Conservation (phyloP, 2,888 invertebrate genomes). For the Agriotes lineatus region DNA sequence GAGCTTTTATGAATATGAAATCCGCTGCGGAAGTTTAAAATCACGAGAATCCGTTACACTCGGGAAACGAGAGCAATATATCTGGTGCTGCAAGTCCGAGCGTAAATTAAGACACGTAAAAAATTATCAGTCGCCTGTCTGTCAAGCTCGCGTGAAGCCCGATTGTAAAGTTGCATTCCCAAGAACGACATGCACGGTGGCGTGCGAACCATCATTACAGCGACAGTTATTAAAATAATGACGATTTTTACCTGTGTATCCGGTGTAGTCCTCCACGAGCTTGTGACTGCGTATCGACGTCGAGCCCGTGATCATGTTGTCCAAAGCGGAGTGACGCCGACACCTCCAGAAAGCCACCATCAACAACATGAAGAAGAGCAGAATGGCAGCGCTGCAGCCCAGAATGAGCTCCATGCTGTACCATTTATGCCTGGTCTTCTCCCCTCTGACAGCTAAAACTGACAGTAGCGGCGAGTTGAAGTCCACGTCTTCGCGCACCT, state of each 20-base stretch:
- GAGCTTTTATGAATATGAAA: conserved; percentile 54
- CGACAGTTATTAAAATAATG: conserved; percentile 38
- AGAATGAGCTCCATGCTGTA: conserved; percentile 72
- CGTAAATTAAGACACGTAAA: conserved; percentile 35
- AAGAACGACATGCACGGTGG: conserved; percentile 40
- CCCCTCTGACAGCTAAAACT: conserved; percentile 73
- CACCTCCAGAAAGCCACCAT: conserved; percentile 71
- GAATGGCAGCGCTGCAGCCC: conserved; percentile 71
- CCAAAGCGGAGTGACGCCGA: conserved; percentile 68
- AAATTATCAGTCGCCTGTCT: conserved; percentile 32
- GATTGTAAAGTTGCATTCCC: conserved; percentile 28
- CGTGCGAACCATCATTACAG: conserved; percentile 41
- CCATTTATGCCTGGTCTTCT: conserved; percentile 69
- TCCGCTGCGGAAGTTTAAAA: conserved; percentile 51
- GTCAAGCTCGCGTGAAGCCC: conserved; percentile 39
- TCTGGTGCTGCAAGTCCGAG: conserved; percentile 19
- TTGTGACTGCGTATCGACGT: conserved; percentile 73
- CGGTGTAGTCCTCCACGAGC: conserved; percentile 71
- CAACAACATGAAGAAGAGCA: conserved; percentile 67
- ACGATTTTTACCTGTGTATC: conserved; percentile 56
- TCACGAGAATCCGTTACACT: conserved; percentile 42
- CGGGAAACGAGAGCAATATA: conserved; percentile 34
- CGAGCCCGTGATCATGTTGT: conserved; percentile 73
- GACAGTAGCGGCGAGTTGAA: conserved; percentile 70
- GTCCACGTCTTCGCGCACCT: conserved; percentile 63